Conservation (phyloP, 1,140 invertebrate genomes). For the Monomorium pharaonis region DNA sequence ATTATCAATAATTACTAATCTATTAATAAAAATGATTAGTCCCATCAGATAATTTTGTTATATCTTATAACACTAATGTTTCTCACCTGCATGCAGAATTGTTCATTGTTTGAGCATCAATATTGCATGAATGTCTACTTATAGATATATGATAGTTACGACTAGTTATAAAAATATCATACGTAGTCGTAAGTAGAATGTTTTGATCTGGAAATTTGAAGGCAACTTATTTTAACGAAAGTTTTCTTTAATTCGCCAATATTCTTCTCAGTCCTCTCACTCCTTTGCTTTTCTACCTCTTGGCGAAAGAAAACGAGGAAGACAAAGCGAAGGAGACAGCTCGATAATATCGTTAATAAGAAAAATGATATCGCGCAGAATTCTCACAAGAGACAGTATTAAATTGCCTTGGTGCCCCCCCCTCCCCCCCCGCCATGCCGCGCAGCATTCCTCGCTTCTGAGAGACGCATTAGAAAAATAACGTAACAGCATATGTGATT, state of each 20-base stretch:
- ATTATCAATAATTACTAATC: neutral
- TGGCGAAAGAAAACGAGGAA: neutral
- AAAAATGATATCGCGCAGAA: slow-evolving; percentile 28
- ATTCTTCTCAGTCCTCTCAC: neutral
- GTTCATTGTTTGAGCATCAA: neutral
- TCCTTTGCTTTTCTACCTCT: neutral
- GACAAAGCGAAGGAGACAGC: neutral
- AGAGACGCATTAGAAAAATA: slow-evolving; percentile 9
- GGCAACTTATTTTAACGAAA: neutral
- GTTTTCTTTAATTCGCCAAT: neutral
- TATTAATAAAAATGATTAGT: neutral
- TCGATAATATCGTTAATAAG: neutral
- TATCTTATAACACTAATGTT: neutral
- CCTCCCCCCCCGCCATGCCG: slow-evolving; percentile 35
- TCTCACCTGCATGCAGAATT: neutral
- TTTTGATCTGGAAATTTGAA: neutral
- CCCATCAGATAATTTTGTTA: slow-evolving; percentile 2
- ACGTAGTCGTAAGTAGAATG: slow-evolving; percentile 14
- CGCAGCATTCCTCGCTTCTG: neutral
- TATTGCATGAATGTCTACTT: slow-evolving; percentile 9
- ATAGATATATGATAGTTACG: slow-evolving; percentile 8
- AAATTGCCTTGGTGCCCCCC: slow-evolving; percentile 51
- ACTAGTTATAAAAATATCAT: slow-evolving; percentile 6
- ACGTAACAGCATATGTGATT: neutral
- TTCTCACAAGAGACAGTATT: slow-evolving; percentile 34